Evolutionary conservation across 2,113 vertebrate species (phyloP).

Genomic region (Capreolus pygargus): DNA sequence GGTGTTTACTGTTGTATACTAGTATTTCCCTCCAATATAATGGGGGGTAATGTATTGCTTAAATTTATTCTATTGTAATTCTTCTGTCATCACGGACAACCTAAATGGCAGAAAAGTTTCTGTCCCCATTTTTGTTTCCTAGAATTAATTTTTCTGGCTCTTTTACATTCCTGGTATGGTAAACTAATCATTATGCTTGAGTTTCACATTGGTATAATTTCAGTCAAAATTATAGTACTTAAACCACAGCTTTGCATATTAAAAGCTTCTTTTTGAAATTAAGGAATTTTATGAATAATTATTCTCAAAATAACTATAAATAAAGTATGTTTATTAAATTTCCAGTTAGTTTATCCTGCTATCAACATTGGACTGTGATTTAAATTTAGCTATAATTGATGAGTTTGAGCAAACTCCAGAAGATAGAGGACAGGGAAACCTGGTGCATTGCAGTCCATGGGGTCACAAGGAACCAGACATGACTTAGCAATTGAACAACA

Average conservation of each 20-base stretch:
- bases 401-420: background rate
- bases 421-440: background rate
- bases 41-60: background rate
- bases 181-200: conserved; percentile 1
- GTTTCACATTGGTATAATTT: conserved; percentile 25
- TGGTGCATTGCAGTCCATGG: background rate
- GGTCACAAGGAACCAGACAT: background rate
- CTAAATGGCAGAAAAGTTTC: conserved; percentile 18
- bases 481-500: background rate
- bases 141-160: background rate
- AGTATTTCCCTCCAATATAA: background rate
- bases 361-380: background rate
- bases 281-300: conserved; percentile 1
- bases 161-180: background rate
- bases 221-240: conserved; percentile 10
- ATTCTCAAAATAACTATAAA: background rate
- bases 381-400: background rate
- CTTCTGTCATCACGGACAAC: background rate
- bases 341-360: background rate
- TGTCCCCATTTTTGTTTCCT: conserved; percentile 11
- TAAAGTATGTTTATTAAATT: conserved; percentile 2
- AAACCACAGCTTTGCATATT: background rate
- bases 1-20: background rate
- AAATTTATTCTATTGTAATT: conserved; percentile 9
- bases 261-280: background rate